phyloP scores from a whole-genome alignment of 2,888 invertebrate genomes.

The Idaea aversata region DNA sequence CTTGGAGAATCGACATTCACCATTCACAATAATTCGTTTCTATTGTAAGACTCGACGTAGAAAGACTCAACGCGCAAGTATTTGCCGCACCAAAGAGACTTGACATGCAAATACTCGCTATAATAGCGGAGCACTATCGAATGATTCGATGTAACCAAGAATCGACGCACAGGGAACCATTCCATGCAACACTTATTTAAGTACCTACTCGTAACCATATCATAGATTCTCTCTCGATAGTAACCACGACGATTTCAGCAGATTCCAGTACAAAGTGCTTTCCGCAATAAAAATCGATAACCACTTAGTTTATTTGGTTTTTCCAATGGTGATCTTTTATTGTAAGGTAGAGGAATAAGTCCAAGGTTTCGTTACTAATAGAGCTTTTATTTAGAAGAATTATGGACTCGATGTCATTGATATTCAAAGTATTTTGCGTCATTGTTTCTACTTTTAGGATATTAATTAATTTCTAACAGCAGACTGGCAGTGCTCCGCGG shows the following conservation, averaged over 20 bases:
- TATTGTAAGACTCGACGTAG: too few relatives aligned
- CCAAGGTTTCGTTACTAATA: conserved; percentile 24
- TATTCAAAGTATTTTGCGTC: conserved; percentile 1
- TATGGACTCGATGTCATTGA: not conserved
- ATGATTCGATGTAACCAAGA: too few relatives aligned
- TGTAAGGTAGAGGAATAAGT: conserved; percentile 23
- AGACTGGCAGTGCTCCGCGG: too few relatives aligned
- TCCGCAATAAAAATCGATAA: conserved; percentile 39
- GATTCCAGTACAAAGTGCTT: conserved; percentile 38
- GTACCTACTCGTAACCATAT: not conserved
- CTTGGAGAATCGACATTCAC: too few relatives aligned
- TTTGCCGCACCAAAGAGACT: too few relatives aligned
- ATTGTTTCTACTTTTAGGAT: not conserved
- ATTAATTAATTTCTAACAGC: not conserved
- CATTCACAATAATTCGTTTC: too few relatives aligned
- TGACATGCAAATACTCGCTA: too few relatives aligned
- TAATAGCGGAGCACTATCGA: too few relatives aligned
- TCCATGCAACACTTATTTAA: not conserved
- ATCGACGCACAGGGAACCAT: too few relatives aligned
- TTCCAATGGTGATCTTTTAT: conserved; percentile 28
- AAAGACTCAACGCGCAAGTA: too few relatives aligned
- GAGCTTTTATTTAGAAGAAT: conserved; percentile 8
- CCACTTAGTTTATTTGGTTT: conserved; percentile 32
- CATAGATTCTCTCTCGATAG: not conserved
- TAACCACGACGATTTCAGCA: conserved; percentile 11